phyloP scores from a whole-genome alignment of 1,140 invertebrate genomes.

The Vanessa atalanta region DNA sequence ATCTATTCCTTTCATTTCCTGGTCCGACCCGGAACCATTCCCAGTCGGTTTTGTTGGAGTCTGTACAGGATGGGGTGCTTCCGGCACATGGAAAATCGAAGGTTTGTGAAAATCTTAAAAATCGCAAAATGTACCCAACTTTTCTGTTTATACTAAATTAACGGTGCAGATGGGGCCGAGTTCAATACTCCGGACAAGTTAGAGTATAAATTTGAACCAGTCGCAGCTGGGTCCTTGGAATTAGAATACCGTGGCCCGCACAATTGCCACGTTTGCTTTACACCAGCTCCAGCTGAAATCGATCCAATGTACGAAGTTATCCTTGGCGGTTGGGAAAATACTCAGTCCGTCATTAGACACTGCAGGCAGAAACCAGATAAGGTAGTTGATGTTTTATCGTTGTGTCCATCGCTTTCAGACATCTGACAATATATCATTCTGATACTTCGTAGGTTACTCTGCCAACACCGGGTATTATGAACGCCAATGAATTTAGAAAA shows the following conservation, averaged over 20 bases:
- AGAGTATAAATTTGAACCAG: constrained; percentile 82
- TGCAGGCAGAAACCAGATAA: constrained; percentile 84
- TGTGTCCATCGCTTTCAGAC: constrained; percentile 29
- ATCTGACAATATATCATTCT: constrained; percentile 41
- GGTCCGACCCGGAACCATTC: constrained; percentile 86
- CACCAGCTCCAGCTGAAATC: constrained; percentile 75
- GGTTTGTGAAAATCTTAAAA: constrained; percentile 76
- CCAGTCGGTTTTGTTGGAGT: constrained; percentile 87
- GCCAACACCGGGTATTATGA: constrained; percentile 81
- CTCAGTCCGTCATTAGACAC: constrained; percentile 83
- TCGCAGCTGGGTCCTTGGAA: constrained; percentile 78
- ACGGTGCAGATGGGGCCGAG: constrained; percentile 72
- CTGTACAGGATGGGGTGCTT: constrained; percentile 92
- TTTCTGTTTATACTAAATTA: constrained; percentile 37
- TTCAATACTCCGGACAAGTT: constrained; percentile 81
- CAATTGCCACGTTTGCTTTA: constrained; percentile 83
- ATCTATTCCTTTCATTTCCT: constrained; percentile 85
- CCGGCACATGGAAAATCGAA: constrained; percentile 91
- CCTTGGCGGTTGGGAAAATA: constrained; percentile 84
- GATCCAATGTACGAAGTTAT: constrained; percentile 84
- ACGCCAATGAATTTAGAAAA: constrained; percentile 80
- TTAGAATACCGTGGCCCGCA: constrained; percentile 82
- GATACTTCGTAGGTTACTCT: constrained; percentile 78
- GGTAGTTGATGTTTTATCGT: constrained; percentile 69
- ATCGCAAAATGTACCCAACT: constrained; percentile 68